Conservation (phyloP, 1,140 invertebrate genomes). For the Drosophila mayri region DNA sequence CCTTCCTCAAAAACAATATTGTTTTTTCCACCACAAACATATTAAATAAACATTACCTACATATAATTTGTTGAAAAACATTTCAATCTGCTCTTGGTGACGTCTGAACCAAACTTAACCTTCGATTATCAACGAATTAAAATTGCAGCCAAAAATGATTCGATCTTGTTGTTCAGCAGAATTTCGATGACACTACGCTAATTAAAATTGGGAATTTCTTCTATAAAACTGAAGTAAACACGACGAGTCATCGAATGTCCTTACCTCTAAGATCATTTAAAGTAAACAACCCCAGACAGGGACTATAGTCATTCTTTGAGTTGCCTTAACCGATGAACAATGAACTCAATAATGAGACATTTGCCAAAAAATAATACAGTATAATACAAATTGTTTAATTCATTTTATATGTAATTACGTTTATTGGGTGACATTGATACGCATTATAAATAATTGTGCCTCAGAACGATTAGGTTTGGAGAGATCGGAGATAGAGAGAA, state of each 20-base stretch:
- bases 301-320: background rate
- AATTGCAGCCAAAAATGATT: slow-evolving; percentile 37
- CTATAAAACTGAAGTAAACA: slow-evolving; percentile 26
- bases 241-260: slow-evolving; percentile 18
- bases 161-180: slow-evolving; percentile 41
- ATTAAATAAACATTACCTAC: background rate
- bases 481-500: slow-evolving; percentile 36
- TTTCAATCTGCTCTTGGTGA: slow-evolving; percentile 18
- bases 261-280: background rate
- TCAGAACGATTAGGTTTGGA: slow-evolving; percentile 41
- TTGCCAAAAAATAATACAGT: slow-evolving; percentile 27
- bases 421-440: slow-evolving; percentile 51
- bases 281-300: background rate
- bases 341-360: slow-evolving; percentile 22
- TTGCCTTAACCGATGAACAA: slow-evolving; percentile 26
- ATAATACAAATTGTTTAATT: slow-evolving; percentile 69
- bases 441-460: slow-evolving; percentile 38
- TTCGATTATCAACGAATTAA: slow-evolving; percentile 44
- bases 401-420: slow-evolving; percentile 69
- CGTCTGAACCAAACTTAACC: slow-evolving; percentile 43
- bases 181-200: slow-evolving; percentile 45
- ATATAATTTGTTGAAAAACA: slow-evolving; percentile 5
- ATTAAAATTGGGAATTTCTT: slow-evolving; percentile 40
- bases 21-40: background rate
- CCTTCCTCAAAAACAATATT: background rate